Evolutionary conservation across 2,888 invertebrate genomes (phyloP).

Genomic region (Rapana venosa): DNA sequence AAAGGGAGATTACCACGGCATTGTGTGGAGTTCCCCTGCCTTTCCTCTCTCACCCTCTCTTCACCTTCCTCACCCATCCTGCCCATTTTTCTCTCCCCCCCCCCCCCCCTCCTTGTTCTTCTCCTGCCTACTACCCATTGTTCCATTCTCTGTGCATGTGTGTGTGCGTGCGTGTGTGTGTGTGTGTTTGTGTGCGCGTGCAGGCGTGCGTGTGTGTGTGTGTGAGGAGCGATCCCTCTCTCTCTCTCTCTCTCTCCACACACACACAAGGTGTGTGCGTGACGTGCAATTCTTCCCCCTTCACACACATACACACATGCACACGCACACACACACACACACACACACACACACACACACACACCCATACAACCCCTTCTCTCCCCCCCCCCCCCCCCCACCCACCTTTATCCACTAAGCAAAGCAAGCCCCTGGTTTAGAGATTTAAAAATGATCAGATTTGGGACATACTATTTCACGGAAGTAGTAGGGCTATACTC

Average conservation of each 20-base stretch:
- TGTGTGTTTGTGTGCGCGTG: not conserved
- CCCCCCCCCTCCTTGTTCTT: too few species aligned
- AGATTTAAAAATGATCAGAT: too few species aligned
- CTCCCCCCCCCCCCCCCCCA: too few species aligned
- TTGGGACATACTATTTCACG: too few species aligned
- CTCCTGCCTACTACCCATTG: not conserved
- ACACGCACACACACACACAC: not conserved
- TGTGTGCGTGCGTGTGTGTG: not conserved
- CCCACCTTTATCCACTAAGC: too few species aligned
- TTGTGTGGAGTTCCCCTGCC: not conserved
- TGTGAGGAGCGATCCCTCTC: too few species aligned
- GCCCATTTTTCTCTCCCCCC: not conserved
- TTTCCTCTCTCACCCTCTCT: not conserved
- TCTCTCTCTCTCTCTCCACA: too few species aligned
- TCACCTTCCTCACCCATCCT: not conserved
- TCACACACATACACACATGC: slow-evolving; percentile 1
- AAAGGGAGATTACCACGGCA: too few species aligned
- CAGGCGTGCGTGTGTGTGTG: not conserved
- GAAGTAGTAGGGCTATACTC: too few species aligned
- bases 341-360: not conserved
- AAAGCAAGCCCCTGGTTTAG: too few species aligned
- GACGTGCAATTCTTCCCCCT: not conserved
- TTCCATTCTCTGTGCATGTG: not conserved
- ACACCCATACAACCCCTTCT: not conserved
- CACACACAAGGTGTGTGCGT: not conserved